Evolutionary conservation across 2,888 invertebrate genomes (phyloP), one percentile per base, ranked within the genome.

Genomic region (Agrotis clavis): DNA sequence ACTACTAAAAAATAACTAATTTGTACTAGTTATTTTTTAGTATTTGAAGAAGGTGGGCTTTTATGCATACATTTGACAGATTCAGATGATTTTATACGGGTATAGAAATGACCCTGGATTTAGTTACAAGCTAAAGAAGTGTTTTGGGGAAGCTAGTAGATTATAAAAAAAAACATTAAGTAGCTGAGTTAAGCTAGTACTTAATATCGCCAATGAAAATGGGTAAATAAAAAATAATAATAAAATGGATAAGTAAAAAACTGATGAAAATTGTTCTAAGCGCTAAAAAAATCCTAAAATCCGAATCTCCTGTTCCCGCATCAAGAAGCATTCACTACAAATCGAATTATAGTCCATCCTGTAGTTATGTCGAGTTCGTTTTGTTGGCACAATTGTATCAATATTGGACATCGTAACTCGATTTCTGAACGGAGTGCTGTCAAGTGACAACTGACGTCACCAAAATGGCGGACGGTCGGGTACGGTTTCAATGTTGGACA

Each of bases 301-400:
- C 47, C 7, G 30, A 70, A 82, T 79, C 81, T 88, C 82, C 84
- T 85, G 83, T 71, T 70, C 67, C 83, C 77, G 75, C 80, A 82
- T 79, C 82, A 87, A 88, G 86, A 81, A 91, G 87, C 91, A 91
- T 91, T 89, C 86, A 85, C 86, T 77, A 85, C 81, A 90, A 93
- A 92, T 93, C 86, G 86, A 93, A 91, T 93, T 92, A 93, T 90
- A 86, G 87, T 79, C 87, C 89, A 89, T 89, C 89, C 88, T 86
- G 84, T 91, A 90, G 91, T 91, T 92, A 91, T 90, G 90, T 90
- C 88, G 87, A 82, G 88, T 92, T 92, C 91, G 89, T 92, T 93
- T 90, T 92, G 93, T 93, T 93, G 90, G 91, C 90, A 92, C 92
- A 93, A 94, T 94, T 94, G 92, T 94, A 94, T 94, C 94, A 94